These are phyloP conservation scores for Scopus umbretta DNA, from an alignment of 2,113 vertebrate species.

Conservation along the genomic window DNA sequence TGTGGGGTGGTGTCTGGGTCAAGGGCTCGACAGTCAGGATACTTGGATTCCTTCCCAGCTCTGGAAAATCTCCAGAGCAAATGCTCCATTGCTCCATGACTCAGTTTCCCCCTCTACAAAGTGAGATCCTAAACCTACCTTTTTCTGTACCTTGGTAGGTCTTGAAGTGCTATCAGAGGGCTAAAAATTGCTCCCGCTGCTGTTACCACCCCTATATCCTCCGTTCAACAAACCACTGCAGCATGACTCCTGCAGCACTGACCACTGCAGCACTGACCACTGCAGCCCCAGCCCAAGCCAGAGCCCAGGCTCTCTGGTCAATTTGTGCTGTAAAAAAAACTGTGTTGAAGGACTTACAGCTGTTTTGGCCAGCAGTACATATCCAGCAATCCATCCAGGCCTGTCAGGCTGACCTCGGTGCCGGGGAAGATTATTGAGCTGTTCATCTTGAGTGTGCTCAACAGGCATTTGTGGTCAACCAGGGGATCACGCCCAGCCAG, in stretches of 20 bases:
- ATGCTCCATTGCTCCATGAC: background rate
- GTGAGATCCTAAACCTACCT: background rate
- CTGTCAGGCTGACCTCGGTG: no score
- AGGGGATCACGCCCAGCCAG: no score
- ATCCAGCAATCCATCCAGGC: background rate
- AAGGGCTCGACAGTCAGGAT: background rate
- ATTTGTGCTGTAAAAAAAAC: background rate
- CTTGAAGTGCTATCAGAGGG: background rate
- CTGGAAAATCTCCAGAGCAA: background rate
- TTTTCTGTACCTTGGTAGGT: background rate
- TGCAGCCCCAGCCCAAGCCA: background rate
- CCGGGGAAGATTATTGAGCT: no score
- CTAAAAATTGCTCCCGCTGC: background rate
- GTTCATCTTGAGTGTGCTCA: no score
- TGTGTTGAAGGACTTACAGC: background rate
- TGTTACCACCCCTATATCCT: background rate
- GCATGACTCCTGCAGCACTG: accelerated
- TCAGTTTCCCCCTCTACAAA: conserved; percentile 16
- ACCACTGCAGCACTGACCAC: background rate
- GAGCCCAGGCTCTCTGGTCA: background rate
- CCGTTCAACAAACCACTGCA: background rate
- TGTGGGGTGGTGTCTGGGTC: conserved; percentile 41
- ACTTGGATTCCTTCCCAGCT: background rate
- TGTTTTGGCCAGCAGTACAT: accelerated
- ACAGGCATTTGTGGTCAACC: no score